These are phyloP conservation scores for Physocephala rufipes DNA, from an alignment of 2,888 invertebrate genomes.

Conservation along the genomic window DNA sequence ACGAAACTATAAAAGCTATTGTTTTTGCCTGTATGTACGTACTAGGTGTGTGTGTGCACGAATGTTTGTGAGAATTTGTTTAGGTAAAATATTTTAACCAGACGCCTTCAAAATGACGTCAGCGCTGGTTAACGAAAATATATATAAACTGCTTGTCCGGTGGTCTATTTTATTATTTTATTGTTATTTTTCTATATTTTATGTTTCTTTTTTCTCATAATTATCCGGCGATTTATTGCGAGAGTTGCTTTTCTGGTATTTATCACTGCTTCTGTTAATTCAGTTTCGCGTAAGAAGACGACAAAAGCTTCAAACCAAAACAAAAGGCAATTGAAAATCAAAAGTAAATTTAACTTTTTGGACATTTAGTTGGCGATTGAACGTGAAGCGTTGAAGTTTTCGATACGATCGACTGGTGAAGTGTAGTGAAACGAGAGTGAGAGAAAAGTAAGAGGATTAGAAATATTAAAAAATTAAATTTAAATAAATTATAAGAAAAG, in stretches of 20 bases:
- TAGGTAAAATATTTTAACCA: background rate
- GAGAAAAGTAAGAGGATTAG: background rate
- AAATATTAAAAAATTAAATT: background rate
- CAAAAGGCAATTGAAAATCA: background rate
- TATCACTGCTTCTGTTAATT: too few relatives aligned
- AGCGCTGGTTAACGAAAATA: conserved; percentile 14
- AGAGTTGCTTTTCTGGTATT: background rate
- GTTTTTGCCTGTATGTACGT: too few relatives aligned
- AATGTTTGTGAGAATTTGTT: background rate
- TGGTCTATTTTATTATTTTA: background rate
- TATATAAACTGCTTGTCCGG: background rate
- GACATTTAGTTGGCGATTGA: conserved; percentile 53
- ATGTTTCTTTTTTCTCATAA: background rate
- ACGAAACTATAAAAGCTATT: too few relatives aligned
- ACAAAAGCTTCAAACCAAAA: background rate
- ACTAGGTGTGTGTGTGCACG: too few relatives aligned
- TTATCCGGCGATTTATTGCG: background rate
- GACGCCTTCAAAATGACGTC: conserved; percentile 18
- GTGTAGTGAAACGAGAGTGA: conserved; percentile 4
- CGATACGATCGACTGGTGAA: conserved; percentile 3
- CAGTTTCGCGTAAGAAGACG: too few relatives aligned
- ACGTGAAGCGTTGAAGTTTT: conserved; percentile 55
- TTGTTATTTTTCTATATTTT: background rate
- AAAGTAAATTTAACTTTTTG: conserved; percentile 42
- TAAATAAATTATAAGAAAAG: background rate